Base-by-base conservation (phyloP, 2,888 invertebrate species). In the Drosophila leonis region DNA sequence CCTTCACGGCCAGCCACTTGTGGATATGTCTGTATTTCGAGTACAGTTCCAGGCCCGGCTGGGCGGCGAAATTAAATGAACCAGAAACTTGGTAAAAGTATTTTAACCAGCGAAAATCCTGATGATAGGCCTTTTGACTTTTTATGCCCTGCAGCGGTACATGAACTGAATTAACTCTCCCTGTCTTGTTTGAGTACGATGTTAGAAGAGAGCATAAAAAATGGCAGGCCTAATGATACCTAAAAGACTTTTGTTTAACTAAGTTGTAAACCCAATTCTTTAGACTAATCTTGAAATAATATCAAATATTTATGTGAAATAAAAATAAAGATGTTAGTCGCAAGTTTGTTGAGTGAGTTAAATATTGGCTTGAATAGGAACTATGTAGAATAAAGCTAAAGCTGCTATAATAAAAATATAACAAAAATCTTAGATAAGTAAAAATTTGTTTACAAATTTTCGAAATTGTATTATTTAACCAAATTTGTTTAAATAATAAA, bases 41-140 rank as follows among this genome's bases (percentile, higher is more conserved):
- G 18, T 56, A 44, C 54, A 51, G 62, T 46, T 51, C 41, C 7
- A 0, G 18, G 44, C 63, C 65, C 51, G 31, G 27, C 33, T 64
- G 20, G 61, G 62, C 48, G 51, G 64, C 41, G 27, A 73, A 79
- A 84, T 87, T 81, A 82, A 86, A 86, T 86, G 80, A 86, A 82
- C 67, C 80, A 75, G 72, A 74, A 85, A 88, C 80, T 86, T 83
- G 72, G 42, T 39, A 29, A 71, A 88, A 83, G 78, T 82, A 78
- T 70, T 76, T 80, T 71, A 83, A 54, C 73, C 75, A 75, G 51
- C 49, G 65, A 54, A 74, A 83, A 71, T 66, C 57, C 63, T 61
- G 72, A 51, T 70, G 75, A 68, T 70, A 70, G 81, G 68, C 76
- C 64, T 59, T 57, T 65, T 66, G 68, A 69, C 72, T 65, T 70